Evolutionary conservation across 2,113 vertebrate genomes (phyloP).

Genomic region (Numenius arquata): DNA sequence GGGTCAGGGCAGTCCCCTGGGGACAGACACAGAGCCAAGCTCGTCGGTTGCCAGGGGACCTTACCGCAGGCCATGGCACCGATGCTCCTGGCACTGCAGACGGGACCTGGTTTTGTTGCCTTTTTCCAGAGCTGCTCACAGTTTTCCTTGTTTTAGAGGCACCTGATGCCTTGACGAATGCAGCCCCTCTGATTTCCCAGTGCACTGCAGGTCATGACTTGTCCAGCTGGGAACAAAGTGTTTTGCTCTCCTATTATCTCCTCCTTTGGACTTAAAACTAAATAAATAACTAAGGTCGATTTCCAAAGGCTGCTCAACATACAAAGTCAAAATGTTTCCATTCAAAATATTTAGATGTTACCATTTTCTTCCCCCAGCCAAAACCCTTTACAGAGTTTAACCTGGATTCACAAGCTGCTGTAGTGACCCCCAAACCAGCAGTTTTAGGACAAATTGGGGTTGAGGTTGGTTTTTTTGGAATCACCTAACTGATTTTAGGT

Average conservation of each 20-base stretch:
- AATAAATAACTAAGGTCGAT: neutral
- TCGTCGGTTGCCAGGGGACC: neutral
- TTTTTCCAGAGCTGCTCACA: neutral
- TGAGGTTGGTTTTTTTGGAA: neutral
- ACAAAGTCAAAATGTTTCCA: neutral
- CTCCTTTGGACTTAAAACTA: neutral
- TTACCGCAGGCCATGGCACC: accelerated
- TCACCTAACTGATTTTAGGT: neutral
- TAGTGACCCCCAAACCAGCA: neutral
- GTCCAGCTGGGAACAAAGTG: neutral
- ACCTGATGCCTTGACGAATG: accelerated
- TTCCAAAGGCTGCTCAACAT: neutral
- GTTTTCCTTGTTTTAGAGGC: neutral
- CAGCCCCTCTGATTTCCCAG: neutral
- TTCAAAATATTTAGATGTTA: neutral
- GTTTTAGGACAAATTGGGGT: neutral
- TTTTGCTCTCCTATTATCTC: neutral
- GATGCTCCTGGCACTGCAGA: accelerated
- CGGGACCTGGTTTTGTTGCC: neutral
- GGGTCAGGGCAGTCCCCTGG: neutral
- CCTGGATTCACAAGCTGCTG: neutral
- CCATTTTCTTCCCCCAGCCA: neutral
- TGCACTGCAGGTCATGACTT: accelerated
- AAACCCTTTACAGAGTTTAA: neutral
- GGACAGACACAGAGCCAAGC: neutral